Conservation (phyloP, 1,140 invertebrate species). For the Araneus ventricosus region DNA sequence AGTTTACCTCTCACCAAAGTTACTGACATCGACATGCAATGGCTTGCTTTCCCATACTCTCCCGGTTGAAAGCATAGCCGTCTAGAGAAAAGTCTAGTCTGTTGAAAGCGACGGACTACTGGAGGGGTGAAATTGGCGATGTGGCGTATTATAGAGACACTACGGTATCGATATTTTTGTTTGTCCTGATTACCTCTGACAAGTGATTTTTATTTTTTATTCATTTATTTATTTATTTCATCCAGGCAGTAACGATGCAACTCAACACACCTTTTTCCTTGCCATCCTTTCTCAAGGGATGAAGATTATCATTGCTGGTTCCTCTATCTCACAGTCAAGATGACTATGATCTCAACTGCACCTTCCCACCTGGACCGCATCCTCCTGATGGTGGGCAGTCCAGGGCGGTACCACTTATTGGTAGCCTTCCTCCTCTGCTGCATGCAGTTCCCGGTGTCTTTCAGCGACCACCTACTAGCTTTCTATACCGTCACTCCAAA, state of each 20-base stretch:
- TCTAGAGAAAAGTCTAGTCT: too few relatives aligned
- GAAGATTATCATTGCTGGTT: not conserved
- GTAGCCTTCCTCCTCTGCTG: slow-evolving; percentile 80
- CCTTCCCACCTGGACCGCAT: slow-evolving; percentile 63
- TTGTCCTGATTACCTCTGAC: too few relatives aligned
- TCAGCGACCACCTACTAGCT: slow-evolving; percentile 80
- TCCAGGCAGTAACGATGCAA: not conserved
- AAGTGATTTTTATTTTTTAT: too few relatives aligned
- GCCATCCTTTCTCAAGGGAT: not conserved
- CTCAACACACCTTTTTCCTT: not conserved
- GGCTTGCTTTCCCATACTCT: too few relatives aligned
- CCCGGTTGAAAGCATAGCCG: too few relatives aligned
- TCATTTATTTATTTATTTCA: too few relatives aligned
- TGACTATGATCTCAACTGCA: slow-evolving; percentile 53
- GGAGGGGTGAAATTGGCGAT: too few relatives aligned
- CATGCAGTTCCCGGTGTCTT: slow-evolving; percentile 81
- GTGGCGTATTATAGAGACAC: too few relatives aligned
- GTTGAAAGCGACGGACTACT: too few relatives aligned
- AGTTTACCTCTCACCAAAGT: too few relatives aligned
- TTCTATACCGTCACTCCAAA: slow-evolving; percentile 81
- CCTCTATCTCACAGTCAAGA: not conserved
- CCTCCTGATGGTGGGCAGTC: slow-evolving; percentile 83
- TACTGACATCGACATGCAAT: too few relatives aligned
- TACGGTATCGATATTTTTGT: too few relatives aligned
- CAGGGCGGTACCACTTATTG: slow-evolving; percentile 81